Conservation (phyloP, 1,140 invertebrate genomes). For the Drosophila ironensis region DNA sequence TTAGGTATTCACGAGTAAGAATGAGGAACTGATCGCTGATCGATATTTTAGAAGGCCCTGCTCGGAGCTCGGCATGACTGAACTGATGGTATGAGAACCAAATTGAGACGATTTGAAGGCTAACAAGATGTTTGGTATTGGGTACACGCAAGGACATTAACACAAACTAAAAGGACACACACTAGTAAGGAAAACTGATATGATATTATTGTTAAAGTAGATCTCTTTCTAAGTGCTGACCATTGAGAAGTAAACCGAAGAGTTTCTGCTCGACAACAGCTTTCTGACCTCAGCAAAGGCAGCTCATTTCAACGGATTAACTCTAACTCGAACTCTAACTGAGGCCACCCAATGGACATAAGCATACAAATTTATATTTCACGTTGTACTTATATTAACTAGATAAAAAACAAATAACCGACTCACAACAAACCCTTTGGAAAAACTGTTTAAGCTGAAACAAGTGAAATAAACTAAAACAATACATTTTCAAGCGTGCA, state of each 20-base stretch:
- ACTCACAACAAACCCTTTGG: constrained; percentile 37
- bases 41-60: constrained; percentile 59
- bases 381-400: constrained; percentile 62
- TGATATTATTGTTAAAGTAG: constrained; percentile 76
- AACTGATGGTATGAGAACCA: constrained; percentile 59
- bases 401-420: constrained; percentile 47
- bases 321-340: constrained; percentile 22
- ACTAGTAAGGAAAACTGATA: constrained; percentile 32
- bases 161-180: constrained; percentile 5
- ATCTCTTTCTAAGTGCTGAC: constrained; percentile 64
- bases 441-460: constrained; percentile 52
- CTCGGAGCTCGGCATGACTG: constrained; percentile 62
- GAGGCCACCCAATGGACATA: constrained; percentile 56
- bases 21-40: constrained; percentile 48
- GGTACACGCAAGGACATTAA: constrained; percentile 56
- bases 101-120: constrained; percentile 45
- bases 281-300: constrained; percentile 46
- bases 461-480: constrained; percentile 58
- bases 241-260: constrained; percentile 27
- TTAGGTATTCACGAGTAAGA: constrained; percentile 19
- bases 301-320: constrained; percentile 34
- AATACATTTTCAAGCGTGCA: constrained; percentile 30
- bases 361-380: constrained; percentile 73
- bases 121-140: constrained; percentile 55
- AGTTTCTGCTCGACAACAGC: constrained; percentile 54